Base-by-base conservation (phyloP, 2,888 invertebrate species). In the Drosophila glabriapex region DNA sequence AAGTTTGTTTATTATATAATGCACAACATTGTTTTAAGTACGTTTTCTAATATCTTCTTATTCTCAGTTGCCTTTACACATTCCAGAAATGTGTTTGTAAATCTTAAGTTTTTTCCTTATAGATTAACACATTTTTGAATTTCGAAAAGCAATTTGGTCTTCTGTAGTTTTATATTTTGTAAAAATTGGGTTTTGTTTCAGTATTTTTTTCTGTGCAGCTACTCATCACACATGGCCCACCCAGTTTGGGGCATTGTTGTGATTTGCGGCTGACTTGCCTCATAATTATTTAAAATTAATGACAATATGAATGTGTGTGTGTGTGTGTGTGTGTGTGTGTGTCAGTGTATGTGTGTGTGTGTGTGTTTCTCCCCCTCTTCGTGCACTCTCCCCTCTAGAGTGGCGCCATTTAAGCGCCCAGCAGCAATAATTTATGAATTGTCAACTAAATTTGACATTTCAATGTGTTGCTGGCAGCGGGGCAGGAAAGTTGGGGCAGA, bases 391-490 rank as follows among this genome's bases (percentile, higher is more conserved):
- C 25, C 58, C 52, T 31, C 71, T 80, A 79, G 14, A 37, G 72
- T 93, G 93, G 92, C 92, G 92, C 92, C 93, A 89, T 89, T 92
- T 92, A 91, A 86, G 83, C 85, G 81, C 69, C 73, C 71, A 75
- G 76, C 73, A 67, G 77, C 85, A 92, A 92, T 93, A 91, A 92
- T 92, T 92, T 92, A 92, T 92, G 92, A 91, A 90, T 92, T 92
- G 93, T 92, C 93, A 92, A 91, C 91, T 89, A 90, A 92, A 91
- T 91, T 92, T 91, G 91, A 92, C 91, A 92, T 91, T 91, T 92
- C 92, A 91, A 89, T 93, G 92, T 86, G 88, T 84, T 85, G 73
- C 85, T 52, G 33, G 80, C 39, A 39, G 76, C 83, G 80, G 67
- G 31, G 59, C 46, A 25, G 16, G 25, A 16, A 9, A 4, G 16